Evolutionary conservation across 2,113 vertebrate species (phyloP), one percentile per base, ranked within the genome.

Genomic region (Vulpes ferrilata): DNA sequence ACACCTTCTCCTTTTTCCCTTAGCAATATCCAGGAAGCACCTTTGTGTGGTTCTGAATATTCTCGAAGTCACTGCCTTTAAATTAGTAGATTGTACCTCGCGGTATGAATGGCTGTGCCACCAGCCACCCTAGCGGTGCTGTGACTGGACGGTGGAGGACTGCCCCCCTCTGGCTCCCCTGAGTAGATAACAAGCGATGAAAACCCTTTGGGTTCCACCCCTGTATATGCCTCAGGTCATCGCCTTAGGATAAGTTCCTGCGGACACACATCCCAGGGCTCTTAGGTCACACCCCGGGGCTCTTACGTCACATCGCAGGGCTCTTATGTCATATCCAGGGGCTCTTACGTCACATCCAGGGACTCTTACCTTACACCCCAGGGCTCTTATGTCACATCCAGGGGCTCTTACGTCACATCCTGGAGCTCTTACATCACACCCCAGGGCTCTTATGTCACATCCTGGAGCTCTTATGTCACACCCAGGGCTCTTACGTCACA

Each of bases 131-230:
- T 20, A 65, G 88, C 5, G 82, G 23, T 79, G 27, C 32, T 87
- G 0, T 53, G 35, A 38, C n/a, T 88, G 22, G 38, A 81, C 17
- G 43, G 16, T 30, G 19, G 62, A 67, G 48, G 30, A 38, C 65
- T 53, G 11, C 55, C 11, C 35, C 43, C 4, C 3, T 16, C 0
- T 8, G 5, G 16, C 4, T 9, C 1, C 3, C n/a, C 17, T 0
- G 0, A 23, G 38, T 43, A 67, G 93, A 76, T 11, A 84, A n/a
- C 35, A 53, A n/a, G 23, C 20, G 43, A 22, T 95, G 48, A 35
- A 78, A 82, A 88, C 43, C 17, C 30, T 85, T 87, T n/a, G 65
- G 25, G 48, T 35, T 85, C 35, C 48, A 59, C 55, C 53, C 78
- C 43, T 57, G 11, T 93, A 48, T 57, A 16, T 87, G 32, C 43